Conservation (phyloP, 2,113 vertebrate species). For the Pomatostomus ruficeps region DNA sequence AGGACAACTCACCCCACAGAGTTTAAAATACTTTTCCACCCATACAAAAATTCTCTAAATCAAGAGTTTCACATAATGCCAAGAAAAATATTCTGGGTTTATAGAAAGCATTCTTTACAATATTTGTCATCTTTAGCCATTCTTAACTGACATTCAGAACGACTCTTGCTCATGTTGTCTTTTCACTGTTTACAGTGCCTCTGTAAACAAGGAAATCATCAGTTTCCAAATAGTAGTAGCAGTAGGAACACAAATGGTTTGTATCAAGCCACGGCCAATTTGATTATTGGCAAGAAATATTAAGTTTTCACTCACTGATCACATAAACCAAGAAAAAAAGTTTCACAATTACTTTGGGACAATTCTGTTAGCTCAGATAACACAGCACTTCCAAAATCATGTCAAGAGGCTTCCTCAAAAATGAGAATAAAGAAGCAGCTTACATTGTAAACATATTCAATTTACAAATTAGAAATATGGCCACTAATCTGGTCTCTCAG, state of each 20-base stretch:
- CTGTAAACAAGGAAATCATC: not conserved
- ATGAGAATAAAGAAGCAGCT: not conserved
- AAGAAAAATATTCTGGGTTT: not conserved
- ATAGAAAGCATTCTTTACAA: not conserved
- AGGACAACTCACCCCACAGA: fast-evolving
- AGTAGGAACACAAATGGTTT: not conserved
- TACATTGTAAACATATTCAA: not conserved
- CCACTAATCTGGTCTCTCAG: not conserved
- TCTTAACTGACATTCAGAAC: not conserved
- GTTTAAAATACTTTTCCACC: not conserved
- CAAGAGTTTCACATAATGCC: not conserved
- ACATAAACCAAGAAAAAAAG: not conserved
- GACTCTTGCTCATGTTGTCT: not conserved
- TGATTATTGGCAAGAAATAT: not conserved
- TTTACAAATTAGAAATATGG: not conserved
- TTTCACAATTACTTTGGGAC: not conserved
- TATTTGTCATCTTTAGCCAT: not conserved
- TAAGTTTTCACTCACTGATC: not conserved
- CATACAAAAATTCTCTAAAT: not conserved
- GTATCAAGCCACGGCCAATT: not conserved
- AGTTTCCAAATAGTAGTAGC: not conserved
- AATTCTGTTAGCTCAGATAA: not conserved
- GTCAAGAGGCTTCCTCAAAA: not conserved
- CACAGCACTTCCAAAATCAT: not conserved
- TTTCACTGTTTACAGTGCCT: not conserved